phyloP scores from a whole-genome alignment of 1,140 invertebrate species.

The Phortica variegata region DNA sequence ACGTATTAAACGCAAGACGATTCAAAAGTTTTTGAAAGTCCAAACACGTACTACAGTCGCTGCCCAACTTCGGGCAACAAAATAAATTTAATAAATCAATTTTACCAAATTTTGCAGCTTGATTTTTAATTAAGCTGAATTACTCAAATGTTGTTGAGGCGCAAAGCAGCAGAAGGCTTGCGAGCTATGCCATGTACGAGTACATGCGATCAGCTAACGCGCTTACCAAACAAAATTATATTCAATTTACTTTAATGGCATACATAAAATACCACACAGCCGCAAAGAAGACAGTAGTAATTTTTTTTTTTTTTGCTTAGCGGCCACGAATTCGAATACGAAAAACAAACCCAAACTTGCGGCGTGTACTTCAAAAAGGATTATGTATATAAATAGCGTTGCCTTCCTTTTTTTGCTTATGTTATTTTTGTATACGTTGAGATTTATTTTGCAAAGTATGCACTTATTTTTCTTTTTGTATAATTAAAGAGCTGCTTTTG shows the following conservation, averaged over 20 bases:
- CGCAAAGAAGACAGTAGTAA: conserved; percentile 30
- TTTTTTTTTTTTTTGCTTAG: too few species aligned
- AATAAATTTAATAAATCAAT: too few species aligned
- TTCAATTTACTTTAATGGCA: conserved; percentile 54
- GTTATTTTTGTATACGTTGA: neutral
- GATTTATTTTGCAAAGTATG: neutral
- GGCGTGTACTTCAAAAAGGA: conserved; percentile 47
- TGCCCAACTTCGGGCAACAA: too few species aligned
- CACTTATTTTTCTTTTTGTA: neutral
- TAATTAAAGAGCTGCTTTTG: neutral
- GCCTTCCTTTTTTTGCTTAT: neutral
- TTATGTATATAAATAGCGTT: conserved; percentile 36
- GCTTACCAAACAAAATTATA: conserved; percentile 55
- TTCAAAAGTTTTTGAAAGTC: too few species aligned
- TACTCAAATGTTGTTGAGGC: too few species aligned
- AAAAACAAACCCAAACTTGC: conserved; percentile 36
- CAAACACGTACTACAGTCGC: too few species aligned
- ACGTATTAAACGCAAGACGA: too few species aligned
- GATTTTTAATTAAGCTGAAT: too few species aligned
- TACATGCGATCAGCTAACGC: too few species aligned
- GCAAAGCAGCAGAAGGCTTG: too few species aligned
- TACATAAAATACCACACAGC: conserved; percentile 54
- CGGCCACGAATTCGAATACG: conserved; percentile 35
- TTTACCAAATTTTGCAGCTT: too few species aligned
- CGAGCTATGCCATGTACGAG: too few species aligned